Conservation (phyloP, 1,140 invertebrate genomes). For the Ganaspis sp. region DNA sequence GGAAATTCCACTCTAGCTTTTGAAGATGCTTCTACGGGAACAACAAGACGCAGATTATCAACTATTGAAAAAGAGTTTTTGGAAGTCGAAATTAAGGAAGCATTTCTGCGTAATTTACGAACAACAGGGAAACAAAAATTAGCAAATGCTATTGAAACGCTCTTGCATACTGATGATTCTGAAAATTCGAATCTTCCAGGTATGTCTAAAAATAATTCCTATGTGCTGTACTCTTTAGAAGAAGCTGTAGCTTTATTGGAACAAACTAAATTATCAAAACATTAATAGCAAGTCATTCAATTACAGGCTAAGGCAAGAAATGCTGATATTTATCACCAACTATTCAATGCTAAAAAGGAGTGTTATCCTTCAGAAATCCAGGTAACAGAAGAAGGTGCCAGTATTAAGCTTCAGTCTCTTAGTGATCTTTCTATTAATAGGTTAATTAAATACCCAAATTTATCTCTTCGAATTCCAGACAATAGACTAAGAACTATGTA, state of each 20-base stretch:
- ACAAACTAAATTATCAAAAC: background rate
- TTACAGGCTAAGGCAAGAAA: background rate
- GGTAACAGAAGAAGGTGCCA: too few species aligned
- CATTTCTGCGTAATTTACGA: background rate
- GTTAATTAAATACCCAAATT: background rate
- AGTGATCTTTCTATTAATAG: background rate
- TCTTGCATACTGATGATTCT: background rate
- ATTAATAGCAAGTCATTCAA: background rate
- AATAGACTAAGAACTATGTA: background rate
- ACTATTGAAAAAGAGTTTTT: background rate
- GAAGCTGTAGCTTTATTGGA: background rate
- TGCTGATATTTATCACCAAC: background rate
- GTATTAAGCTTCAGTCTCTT: background rate
- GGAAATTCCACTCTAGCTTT: background rate
- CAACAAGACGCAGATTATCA: background rate
- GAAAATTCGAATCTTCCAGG: too few species aligned
- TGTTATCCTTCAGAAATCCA: background rate
- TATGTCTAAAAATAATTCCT: background rate
- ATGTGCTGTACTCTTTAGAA: background rate
- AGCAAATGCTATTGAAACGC: background rate
- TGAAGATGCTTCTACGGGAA: too few species aligned
- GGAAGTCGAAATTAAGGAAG: background rate
- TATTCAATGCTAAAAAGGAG: background rate
- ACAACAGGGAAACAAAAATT: too few species aligned
- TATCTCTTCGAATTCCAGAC: background rate